Conservation (phyloP, 1,140 invertebrate species). For the Leptonema lineaticorne region DNA sequence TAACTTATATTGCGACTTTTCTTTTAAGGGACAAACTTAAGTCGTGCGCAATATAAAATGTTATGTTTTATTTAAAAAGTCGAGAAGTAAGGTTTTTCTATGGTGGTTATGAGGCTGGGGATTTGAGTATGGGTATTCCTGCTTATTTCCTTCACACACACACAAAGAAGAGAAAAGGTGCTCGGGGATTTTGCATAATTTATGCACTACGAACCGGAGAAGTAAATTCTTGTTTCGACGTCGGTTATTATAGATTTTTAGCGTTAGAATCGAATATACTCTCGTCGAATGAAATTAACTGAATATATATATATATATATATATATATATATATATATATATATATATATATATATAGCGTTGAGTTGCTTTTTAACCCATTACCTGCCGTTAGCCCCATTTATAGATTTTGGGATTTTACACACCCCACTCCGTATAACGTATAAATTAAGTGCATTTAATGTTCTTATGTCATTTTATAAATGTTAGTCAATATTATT, state of each 20-base stretch:
- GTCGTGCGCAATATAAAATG: conserved; percentile 12
- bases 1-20: conserved; percentile 15
- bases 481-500: no score
- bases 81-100: background rate
- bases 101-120: background rate
- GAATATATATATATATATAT: background rate
- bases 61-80: conserved; percentile 12
- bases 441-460: no score
- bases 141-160: conserved; percentile 7
- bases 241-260: background rate
- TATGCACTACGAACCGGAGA: background rate
- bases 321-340: background rate
- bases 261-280: background rate
- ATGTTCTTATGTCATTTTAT: no score
- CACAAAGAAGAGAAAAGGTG: background rate
- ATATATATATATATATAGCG: background rate
- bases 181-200: conserved; percentile 3
- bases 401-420: no score
- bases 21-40: conserved; percentile 14
- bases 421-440: no score
- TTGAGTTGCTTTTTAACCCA: background rate
- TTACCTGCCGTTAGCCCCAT: no score
- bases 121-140: background rate
- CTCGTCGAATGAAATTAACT: no score
- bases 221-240: background rate